Evolutionary conservation across 2,888 invertebrate genomes (phyloP).

Genomic region (Diarsia dahlii): DNA sequence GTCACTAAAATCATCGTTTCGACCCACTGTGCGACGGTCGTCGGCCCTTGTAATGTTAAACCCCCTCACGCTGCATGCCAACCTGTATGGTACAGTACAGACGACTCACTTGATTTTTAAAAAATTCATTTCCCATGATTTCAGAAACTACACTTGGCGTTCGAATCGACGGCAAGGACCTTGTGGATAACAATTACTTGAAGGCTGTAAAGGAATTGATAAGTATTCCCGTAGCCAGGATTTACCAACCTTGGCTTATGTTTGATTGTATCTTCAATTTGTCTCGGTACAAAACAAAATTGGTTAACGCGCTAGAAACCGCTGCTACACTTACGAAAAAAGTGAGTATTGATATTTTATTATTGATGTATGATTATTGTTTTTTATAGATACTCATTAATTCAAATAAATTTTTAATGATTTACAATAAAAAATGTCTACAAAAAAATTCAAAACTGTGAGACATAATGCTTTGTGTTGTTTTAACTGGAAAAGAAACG

Average conservation of each 20-base stretch:
- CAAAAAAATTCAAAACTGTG: too few relatives aligned
- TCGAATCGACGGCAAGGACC: slow-evolving; percentile 24
- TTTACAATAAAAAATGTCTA: too few relatives aligned
- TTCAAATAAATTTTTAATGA: too few relatives aligned
- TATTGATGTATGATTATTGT: too few relatives aligned
- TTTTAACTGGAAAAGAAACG: background rate
- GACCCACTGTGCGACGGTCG: too few relatives aligned
- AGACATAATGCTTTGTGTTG: background rate
- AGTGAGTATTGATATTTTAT: slow-evolving; percentile 34
- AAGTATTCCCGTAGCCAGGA: slow-evolving; percentile 25
- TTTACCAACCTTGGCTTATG: slow-evolving; percentile 48
- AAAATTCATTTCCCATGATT: slow-evolving; percentile 9
- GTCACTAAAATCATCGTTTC: too few relatives aligned
- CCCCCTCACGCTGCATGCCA: background rate
- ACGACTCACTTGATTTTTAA: background rate
- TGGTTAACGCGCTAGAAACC: slow-evolving; percentile 22
- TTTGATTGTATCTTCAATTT: slow-evolving; percentile 52
- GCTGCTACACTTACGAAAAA: slow-evolving; percentile 36
- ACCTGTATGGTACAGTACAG: background rate
- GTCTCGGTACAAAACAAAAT: slow-evolving; percentile 33
- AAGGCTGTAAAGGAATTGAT: slow-evolving; percentile 48
- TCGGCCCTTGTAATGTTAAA: too few relatives aligned
- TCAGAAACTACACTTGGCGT: slow-evolving; percentile 59
- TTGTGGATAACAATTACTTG: slow-evolving; percentile 44
- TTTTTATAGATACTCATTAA: too few relatives aligned